phyloP scores from a whole-genome alignment of 1,140 invertebrate species.

The Chymomyza costata region DNA sequence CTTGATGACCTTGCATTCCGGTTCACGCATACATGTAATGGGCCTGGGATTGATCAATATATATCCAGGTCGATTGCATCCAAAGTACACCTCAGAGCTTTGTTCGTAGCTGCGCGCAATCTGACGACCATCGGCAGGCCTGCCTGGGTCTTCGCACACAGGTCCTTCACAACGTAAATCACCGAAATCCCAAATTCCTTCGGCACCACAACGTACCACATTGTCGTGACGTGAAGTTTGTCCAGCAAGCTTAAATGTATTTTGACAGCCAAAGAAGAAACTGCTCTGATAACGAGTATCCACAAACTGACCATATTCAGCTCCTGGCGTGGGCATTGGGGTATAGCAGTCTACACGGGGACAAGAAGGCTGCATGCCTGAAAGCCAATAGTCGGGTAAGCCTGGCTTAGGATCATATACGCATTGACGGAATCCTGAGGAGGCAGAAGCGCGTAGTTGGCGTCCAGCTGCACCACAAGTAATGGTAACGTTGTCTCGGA shows the following conservation, averaged over 20 bases:
- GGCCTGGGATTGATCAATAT: slow-evolving; percentile 93
- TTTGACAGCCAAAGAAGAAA: slow-evolving; percentile 97
- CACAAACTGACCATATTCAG: slow-evolving; percentile 90
- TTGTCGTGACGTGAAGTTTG: slow-evolving; percentile 94
- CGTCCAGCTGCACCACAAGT: slow-evolving; percentile 86
- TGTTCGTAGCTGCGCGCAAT: slow-evolving; percentile 94
- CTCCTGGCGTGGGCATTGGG: slow-evolving; percentile 92
- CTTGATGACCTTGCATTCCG: slow-evolving; percentile 94
- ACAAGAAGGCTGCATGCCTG: slow-evolving; percentile 89
- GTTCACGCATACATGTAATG: slow-evolving; percentile 92
- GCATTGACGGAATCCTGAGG: slow-evolving; percentile 92
- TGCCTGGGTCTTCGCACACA: slow-evolving; percentile 95
- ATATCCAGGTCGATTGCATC: slow-evolving; percentile 93
- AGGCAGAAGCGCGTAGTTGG: slow-evolving; percentile 85
- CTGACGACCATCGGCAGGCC: slow-evolving; percentile 93
- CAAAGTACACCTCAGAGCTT: slow-evolving; percentile 92
- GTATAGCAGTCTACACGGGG: slow-evolving; percentile 90
- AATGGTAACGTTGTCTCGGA: slow-evolving; percentile 92
- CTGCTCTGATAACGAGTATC: slow-evolving; percentile 94
- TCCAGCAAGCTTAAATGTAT: slow-evolving; percentile 95
- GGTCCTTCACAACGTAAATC: slow-evolving; percentile 96
- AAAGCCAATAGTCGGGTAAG: slow-evolving; percentile 93
- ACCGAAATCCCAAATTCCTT: slow-evolving; percentile 97
- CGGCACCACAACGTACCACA: slow-evolving; percentile 91
- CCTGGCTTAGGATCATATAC: slow-evolving; percentile 95